These are phyloP conservation scores for Athripsodes cinereus DNA, from an alignment of 2,888 invertebrate genomes.

Conservation along the genomic window DNA sequence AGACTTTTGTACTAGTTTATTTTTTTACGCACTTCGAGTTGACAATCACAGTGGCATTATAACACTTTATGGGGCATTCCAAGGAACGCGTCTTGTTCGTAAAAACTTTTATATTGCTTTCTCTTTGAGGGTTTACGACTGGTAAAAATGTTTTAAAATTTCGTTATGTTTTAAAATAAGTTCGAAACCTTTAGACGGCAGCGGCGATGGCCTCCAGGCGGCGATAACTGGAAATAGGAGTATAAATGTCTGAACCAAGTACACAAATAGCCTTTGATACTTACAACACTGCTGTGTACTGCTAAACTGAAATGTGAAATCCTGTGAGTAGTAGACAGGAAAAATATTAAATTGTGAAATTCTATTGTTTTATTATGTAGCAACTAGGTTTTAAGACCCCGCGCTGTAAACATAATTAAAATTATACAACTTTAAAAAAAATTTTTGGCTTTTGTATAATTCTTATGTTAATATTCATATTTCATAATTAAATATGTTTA, in stretches of 20 bases:
- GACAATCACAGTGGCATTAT: not conserved
- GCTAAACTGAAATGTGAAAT: not conserved
- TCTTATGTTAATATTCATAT: no score
- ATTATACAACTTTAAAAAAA: no score
- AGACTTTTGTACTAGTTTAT: no score
- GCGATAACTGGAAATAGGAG: not conserved
- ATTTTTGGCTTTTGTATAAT: no score
- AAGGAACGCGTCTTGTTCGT: conserved; percentile 13
- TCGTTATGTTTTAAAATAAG: not conserved
- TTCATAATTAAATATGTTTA: no score
- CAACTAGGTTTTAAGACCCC: no score
- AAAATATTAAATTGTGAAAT: not conserved
- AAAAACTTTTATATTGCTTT: conserved; percentile 23
- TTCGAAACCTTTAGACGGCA: not conserved
- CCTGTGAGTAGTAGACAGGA: not conserved
- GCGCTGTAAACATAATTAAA: no score
- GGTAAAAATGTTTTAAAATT: conserved; percentile 2
- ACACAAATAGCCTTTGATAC: not conserved
- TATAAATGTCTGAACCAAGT: not conserved
- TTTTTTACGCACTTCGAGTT: not conserved
- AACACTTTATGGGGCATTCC: conserved; percentile 8
- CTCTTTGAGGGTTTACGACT: conserved; percentile 7
- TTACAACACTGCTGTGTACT: no score
- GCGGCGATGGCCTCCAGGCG: not conserved
- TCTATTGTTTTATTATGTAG: not conserved